Conservation (phyloP, 1,140 invertebrate species). For the Ladona fulva region DNA sequence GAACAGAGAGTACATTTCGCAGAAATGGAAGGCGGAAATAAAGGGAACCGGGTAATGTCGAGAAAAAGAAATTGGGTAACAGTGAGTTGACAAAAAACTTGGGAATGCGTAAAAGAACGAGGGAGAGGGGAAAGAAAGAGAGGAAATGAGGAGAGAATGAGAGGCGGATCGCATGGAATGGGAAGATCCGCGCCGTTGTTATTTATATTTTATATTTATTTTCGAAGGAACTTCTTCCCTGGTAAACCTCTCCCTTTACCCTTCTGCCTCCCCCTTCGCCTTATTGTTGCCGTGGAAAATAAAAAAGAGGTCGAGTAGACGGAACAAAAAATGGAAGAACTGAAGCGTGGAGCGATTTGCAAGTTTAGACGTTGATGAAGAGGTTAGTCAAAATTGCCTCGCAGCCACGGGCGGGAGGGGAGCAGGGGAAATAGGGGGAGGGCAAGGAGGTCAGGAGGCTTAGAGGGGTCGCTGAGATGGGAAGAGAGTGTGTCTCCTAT, state of each 20-base stretch:
- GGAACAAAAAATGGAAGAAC: not conserved
- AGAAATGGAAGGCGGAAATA: too few relatives aligned
- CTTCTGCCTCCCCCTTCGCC: not conserved
- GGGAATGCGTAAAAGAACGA: too few relatives aligned
- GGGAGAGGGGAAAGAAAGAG: too few relatives aligned
- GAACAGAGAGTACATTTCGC: too few relatives aligned
- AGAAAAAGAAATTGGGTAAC: too few relatives aligned
- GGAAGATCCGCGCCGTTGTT: too few relatives aligned
- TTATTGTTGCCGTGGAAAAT: not conserved
- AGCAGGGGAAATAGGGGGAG: not conserved
- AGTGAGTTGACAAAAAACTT: too few relatives aligned
- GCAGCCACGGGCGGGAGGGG: not conserved
- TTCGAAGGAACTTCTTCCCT: too few relatives aligned
- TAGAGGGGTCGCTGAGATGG: not conserved
- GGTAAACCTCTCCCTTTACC: not conserved
- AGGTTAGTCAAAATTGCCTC: not conserved
- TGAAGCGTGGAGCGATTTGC: not conserved
- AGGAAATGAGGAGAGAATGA: too few relatives aligned
- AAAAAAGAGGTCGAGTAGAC: not conserved
- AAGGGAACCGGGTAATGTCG: too few relatives aligned
- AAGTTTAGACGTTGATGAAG: slow-evolving; percentile 9
- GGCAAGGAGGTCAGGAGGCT: not conserved
- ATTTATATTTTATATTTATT: too few relatives aligned
- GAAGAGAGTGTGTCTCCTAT: not conserved
- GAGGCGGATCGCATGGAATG: too few relatives aligned